Conservation (phyloP, 2,113 vertebrate genomes). For the Oreochromis tanganicae region DNA sequence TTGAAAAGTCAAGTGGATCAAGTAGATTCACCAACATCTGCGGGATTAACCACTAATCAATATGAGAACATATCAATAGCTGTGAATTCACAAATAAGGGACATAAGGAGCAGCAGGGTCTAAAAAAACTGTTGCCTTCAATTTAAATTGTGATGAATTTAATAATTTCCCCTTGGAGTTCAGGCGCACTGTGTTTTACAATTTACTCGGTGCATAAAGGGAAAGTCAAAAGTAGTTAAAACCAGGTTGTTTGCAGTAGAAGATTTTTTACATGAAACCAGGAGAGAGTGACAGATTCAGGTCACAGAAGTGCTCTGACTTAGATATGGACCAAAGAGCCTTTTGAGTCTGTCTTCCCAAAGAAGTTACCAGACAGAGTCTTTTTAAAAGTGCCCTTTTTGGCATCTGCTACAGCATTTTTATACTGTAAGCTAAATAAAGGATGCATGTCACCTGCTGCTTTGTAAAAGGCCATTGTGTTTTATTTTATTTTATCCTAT, state of each 20-base stretch:
- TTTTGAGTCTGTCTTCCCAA: not conserved
- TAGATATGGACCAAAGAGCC: not conserved
- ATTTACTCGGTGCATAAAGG: accelerated
- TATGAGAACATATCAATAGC: slow-evolving; percentile 23
- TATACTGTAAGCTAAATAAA: not conserved
- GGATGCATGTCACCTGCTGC: not conserved
- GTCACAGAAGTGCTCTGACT: not conserved
- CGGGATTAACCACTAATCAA: slow-evolving; percentile 39
- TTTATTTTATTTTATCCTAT: accelerated
- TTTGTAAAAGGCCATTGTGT: not conserved
- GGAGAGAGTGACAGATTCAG: slow-evolving; percentile 15
- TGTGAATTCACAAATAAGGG: not conserved
- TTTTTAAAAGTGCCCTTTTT: not conserved
- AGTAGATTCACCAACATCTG: slow-evolving; percentile 29
- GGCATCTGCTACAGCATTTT: not conserved
- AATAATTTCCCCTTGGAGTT: not conserved
- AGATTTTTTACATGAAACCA: not conserved
- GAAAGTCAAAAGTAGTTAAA: not conserved
- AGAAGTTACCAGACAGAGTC: not conserved
- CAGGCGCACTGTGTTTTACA: not conserved
- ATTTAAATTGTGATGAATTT: not conserved
- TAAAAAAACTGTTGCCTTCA: not conserved
- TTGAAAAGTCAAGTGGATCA: slow-evolving; percentile 59
- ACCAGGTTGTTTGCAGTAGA: not conserved
- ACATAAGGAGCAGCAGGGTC: not conserved